Evolutionary conservation across 1,140 invertebrate species (phyloP).

Genomic region (Delia radicum): DNA sequence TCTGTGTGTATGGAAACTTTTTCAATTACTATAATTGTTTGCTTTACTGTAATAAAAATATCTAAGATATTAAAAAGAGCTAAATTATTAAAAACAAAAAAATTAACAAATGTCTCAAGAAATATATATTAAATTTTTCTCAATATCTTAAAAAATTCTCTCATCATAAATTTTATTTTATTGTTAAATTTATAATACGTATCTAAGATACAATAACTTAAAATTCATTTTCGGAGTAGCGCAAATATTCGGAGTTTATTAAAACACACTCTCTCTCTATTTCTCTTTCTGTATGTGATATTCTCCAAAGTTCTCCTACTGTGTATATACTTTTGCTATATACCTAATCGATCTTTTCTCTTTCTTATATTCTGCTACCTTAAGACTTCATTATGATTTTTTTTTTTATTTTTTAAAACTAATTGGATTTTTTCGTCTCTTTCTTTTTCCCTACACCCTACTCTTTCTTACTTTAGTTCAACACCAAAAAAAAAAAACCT

Average conservation of each 20-base stretch:
- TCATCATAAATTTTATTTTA: too few relatives aligned
- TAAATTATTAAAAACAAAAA: too few relatives aligned
- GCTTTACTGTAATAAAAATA: too few relatives aligned
- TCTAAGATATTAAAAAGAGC: too few relatives aligned
- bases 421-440: neutral
- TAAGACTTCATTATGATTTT: neutral
- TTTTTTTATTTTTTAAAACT: slow-evolving; percentile 5
- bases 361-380: neutral
- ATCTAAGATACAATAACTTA: too few relatives aligned
- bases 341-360: neutral
- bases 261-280: neutral
- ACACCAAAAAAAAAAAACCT: neutral
- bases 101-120: too few relatives aligned
- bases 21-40: too few relatives aligned
- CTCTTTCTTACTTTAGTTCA: neutral
- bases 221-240: too few relatives aligned
- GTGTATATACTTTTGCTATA: neutral
- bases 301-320: neutral
- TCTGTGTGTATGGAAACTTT: too few relatives aligned
- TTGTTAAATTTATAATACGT: too few relatives aligned
- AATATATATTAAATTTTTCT: too few relatives aligned
- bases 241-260: neutral
- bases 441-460: neutral
- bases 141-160: too few relatives aligned
- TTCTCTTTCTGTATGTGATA: neutral